Evolutionary conservation across 2,113 vertebrate genomes (phyloP).

Genomic region (Pogona vitticeps): DNA sequence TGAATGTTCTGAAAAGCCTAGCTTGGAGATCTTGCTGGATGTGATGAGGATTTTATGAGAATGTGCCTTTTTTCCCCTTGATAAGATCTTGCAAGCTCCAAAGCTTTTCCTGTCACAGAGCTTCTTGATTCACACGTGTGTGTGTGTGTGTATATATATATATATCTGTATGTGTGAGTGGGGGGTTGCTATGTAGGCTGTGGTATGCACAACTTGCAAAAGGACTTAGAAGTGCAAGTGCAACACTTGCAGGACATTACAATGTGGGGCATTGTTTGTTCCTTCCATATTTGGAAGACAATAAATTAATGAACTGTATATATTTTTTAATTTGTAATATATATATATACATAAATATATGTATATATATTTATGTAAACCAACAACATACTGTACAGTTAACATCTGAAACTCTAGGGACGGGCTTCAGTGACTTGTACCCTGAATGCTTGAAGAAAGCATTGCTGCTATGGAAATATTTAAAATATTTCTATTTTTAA

Average conservation of each 20-base stretch:
- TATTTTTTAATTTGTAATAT: constrained; percentile 58
- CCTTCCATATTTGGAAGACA: constrained; percentile 88
- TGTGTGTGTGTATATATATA: background rate
- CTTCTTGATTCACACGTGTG: constrained; percentile 59
- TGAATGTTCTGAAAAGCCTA: constrained; percentile 54
- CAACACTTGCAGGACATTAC: constrained; percentile 79
- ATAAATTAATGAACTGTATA: constrained; percentile 77
- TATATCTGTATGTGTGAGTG: constrained; percentile 43
- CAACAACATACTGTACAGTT: constrained; percentile 70
- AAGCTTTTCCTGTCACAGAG: constrained; percentile 75
- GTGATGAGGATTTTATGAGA: constrained; percentile 76
- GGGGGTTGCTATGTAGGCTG: constrained; percentile 76
- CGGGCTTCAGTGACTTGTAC: constrained; percentile 78
- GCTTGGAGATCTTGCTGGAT: constrained; percentile 68
- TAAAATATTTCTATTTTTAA: constrained; percentile 83
- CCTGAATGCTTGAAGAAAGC: constrained; percentile 83
- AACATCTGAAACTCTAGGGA: constrained; percentile 76
- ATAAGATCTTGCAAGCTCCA: constrained; percentile 80
- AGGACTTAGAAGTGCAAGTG: constrained; percentile 75
- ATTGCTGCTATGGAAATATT: constrained; percentile 83
- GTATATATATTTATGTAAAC: background rate
- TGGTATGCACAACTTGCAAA: constrained; percentile 69
- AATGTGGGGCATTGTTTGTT: constrained; percentile 84
- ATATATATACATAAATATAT: constrained; percentile 63
- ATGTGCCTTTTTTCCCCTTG: constrained; percentile 85